Percentiles rank a stretch among this genome's conserved stretches.
phyloP scores from a whole-genome alignment of 2,113 vertebrate species.

The Macquaria ambigua region DNA sequence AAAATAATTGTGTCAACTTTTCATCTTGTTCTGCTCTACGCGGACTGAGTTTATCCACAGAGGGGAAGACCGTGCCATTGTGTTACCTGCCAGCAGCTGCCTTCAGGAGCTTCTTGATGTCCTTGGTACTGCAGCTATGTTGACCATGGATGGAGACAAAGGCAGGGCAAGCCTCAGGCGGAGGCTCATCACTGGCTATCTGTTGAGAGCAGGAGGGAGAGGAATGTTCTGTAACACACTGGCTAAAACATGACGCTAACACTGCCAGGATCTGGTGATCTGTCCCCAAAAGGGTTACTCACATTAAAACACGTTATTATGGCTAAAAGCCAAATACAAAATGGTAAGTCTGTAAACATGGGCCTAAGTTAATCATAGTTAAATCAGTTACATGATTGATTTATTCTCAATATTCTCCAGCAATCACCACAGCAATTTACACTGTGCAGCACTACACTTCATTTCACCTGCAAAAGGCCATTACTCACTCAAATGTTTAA shows the following conservation, averaged over 20 bases:
- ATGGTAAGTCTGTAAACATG: neutral
- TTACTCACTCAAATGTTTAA: conserved; percentile 46
- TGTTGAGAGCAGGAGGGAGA: conserved; percentile 65
- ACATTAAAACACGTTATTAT: neutral
- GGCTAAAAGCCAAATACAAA: neutral
- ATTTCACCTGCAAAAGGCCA: conserved; percentile 31
- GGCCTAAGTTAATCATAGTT: conserved; percentile 17
- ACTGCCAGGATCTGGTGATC: neutral
- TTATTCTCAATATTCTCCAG: conserved; percentile 20
- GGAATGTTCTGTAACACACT: conserved; percentile 6
- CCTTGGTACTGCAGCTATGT: conserved; percentile 91
- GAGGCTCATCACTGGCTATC: conserved; percentile 94
- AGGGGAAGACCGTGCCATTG: neutral
- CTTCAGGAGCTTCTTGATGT: conserved; percentile 95
- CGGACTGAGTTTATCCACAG: neutral
- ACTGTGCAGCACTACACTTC: conserved; percentile 14
- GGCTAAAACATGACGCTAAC: neutral
- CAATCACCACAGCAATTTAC: conserved; percentile 21
- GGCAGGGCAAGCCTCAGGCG: conserved; percentile 90
- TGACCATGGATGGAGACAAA: conserved; percentile 93
- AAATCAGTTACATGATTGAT: conserved; percentile 15
- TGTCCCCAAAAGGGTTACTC: too few species aligned
- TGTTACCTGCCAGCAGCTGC: conserved; percentile 91
- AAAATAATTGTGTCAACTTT: conserved; percentile 1
- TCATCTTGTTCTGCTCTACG: neutral